Percentiles rank a stretch among this genome's conserved stretches.
Conservation (phyloP, 2,888 invertebrate species). For the Phortica okadai region DNA sequence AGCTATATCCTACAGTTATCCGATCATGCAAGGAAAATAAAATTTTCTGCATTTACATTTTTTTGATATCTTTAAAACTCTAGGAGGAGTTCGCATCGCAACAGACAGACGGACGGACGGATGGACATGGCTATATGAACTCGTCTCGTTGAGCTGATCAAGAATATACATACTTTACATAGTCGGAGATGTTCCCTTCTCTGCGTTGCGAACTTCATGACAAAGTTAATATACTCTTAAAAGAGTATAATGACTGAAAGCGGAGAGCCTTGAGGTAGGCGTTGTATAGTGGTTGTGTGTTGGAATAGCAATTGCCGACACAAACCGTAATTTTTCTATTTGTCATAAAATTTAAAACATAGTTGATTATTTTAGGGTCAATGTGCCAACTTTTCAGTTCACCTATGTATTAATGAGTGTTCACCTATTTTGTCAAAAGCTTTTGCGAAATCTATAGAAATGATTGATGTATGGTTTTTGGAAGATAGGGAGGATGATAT, state of each 20-base stretch:
- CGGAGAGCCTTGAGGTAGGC: slow-evolving; percentile 25
- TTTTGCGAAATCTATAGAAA: neutral
- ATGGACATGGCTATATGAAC: too few relatives aligned
- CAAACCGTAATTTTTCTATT: slow-evolving; percentile 6
- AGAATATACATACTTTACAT: too few relatives aligned
- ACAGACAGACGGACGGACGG: too few relatives aligned
- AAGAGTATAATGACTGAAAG: slow-evolving; percentile 26
- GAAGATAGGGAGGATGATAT: slow-evolving; percentile 4
- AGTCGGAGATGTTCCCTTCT: too few relatives aligned
- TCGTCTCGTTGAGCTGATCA: too few relatives aligned
- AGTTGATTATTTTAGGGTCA: slow-evolving; percentile 26
- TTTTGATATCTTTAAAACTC: too few relatives aligned
- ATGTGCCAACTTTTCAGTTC: neutral
- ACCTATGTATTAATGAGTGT: neutral
- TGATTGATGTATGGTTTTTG: slow-evolving; percentile 5
- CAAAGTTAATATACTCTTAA: too few relatives aligned
- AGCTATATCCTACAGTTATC: too few relatives aligned
- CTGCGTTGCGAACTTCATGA: too few relatives aligned
- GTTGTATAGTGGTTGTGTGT: slow-evolving; percentile 4
- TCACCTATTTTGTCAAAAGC: slow-evolving; percentile 14
- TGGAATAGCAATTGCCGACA: slow-evolving; percentile 14
- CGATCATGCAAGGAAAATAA: too few relatives aligned
- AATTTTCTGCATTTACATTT: too few relatives aligned
- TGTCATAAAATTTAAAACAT: slow-evolving; percentile 23
- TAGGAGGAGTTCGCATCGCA: too few relatives aligned